A percentile compares a stretch with the other conserved stretches of the same genome.
Conservation (phyloP, 2,113 vertebrate species). For the Tenrec ecaudatus region DNA sequence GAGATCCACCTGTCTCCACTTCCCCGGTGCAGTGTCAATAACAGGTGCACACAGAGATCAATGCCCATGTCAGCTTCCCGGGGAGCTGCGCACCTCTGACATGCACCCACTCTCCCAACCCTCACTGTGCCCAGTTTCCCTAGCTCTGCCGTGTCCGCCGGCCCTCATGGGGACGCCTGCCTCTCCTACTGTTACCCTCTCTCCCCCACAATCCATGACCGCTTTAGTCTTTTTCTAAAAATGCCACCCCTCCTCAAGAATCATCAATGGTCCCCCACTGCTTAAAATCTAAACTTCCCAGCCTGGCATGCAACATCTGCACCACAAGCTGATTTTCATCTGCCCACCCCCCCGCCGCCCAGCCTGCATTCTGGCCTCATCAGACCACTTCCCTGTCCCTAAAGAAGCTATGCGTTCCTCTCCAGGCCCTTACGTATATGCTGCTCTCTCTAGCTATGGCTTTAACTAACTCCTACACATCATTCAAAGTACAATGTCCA, state of each 20-base stretch:
- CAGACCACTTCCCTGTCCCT: background rate
- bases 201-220: background rate
- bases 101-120: accelerated
- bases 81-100: background rate
- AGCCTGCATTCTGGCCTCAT: background rate
- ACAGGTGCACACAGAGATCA: background rate
- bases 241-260: background rate
- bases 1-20: background rate
- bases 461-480: background rate
- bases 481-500: background rate
- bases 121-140: background rate
- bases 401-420: background rate
- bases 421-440: background rate
- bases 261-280: conserved; percentile 10
- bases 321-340: background rate
- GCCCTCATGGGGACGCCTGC: background rate
- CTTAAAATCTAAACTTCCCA: conserved; percentile 12
- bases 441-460: background rate
- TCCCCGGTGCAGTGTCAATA: background rate
- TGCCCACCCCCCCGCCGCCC: background rate
- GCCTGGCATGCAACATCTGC: background rate
- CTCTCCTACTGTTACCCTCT: background rate
- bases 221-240: conserved; percentile 39
- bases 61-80: background rate
- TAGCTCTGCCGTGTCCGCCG: accelerated